Evolutionary conservation across 2,797 vertebrate genomes (phyloP), one percentile per base, ranked within the genome.

Genomic region (Phataginus tricuspis): DNA sequence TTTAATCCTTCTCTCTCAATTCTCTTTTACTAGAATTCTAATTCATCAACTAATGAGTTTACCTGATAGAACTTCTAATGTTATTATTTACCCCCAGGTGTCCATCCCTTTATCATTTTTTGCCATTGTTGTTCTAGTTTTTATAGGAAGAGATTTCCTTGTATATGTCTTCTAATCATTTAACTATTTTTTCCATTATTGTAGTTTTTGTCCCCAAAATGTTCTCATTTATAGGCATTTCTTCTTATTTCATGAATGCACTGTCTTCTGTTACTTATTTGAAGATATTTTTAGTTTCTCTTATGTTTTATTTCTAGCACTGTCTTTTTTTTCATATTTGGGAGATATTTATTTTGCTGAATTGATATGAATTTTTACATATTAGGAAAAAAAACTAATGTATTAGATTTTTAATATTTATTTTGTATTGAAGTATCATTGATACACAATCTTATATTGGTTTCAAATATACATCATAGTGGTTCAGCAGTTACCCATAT

Each of bases 261-360:
- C 27, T 34, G 31, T 86, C 63, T 49, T 79, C 23, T 61, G 34
- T 86, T 39, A 90, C 0, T 45, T 82, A 86, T 31, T 75, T 75
- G 21, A 74, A 61, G 31, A 77, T 31, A n/a, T 55, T 66, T 89
- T 77, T 11, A 53, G 2, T 34, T 53, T 51, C 5, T 75, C 51
- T 75, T 75, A 75, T 21, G 45, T 51, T 77, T 68, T 63, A 7
- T 68, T 63, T 23, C n/a, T 61, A 57, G 25, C 29, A 63, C 61
- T 86, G 15, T 55, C 53, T 82, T 45, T 45, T 45, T 45, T 78
- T 96, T 94, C 37, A 78, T 61, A 89, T 91, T 93, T 91, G 2
- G 45, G 13, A 91, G 64, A 68, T 82, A 90, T 3, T 80, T 96
- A 63, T 51, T 90, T 94, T 95, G 16, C 74, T 89, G 53, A 85